A percentile compares a stretch with the other conserved stretches of the same genome.
Evolutionary conservation across 2,888 invertebrate genomes (phyloP).

Genomic region (Calameuta idolon): DNA sequence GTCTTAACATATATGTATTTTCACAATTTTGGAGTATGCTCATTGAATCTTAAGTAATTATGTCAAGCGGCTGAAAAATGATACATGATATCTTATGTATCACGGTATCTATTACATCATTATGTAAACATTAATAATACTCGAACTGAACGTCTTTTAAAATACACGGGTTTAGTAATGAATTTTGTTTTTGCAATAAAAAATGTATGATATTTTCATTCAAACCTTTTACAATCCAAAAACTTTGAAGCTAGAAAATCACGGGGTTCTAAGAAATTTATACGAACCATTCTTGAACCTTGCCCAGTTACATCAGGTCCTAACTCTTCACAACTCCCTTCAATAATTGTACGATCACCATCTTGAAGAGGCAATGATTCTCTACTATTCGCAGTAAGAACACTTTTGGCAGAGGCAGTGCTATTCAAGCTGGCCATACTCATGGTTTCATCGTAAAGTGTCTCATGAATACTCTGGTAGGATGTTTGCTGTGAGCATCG

Average conservation of each 20-base stretch:
- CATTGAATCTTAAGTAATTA: neutral
- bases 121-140: neutral
- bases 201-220: neutral
- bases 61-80: neutral
- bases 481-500: constrained; percentile 45
- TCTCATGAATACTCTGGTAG: constrained; percentile 49
- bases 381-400: constrained; percentile 26
- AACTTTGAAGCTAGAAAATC: neutral
- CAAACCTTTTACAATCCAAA: neutral
- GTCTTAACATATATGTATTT: neutral
- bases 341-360: constrained; percentile 43
- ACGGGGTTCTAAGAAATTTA: neutral
- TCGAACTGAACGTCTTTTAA: neutral
- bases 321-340: constrained; percentile 46
- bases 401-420: constrained; percentile 30
- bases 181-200: neutral
- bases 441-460: constrained; percentile 42
- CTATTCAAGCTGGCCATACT: constrained; percentile 38
- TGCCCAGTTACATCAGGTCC: constrained; percentile 28
- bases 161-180: neutral
- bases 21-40: neutral
- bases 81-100: neutral
- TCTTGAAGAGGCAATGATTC: constrained; percentile 39
- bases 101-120: neutral
- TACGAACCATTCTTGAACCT: constrained; percentile 40